phyloP scores from a whole-genome alignment of 2,888 invertebrate species.

The Hemaris fuciformis region DNA sequence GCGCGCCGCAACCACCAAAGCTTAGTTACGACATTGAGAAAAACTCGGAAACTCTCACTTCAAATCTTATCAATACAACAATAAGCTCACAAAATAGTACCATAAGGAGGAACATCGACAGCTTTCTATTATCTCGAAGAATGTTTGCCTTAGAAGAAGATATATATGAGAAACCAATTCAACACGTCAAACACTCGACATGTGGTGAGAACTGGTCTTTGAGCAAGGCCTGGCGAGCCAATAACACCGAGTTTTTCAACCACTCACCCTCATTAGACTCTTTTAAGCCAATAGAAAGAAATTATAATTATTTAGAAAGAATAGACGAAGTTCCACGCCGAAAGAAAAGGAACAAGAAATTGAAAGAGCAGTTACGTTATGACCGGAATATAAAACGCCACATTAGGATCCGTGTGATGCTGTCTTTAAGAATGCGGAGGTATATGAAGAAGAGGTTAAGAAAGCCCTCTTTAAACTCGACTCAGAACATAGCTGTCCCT shows the following conservation, averaged over 20 bases:
- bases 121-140: slow-evolving; percentile 62
- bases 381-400: slow-evolving; percentile 84
- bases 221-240: slow-evolving; percentile 74
- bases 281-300: slow-evolving; percentile 45
- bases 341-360: slow-evolving; percentile 54
- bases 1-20: slow-evolving; percentile 58
- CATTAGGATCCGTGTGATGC: slow-evolving; percentile 84
- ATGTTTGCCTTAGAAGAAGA: slow-evolving; percentile 71
- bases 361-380: slow-evolving; percentile 76
- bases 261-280: slow-evolving; percentile 54
- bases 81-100: slow-evolving; percentile 70
- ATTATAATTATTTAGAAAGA: slow-evolving; percentile 45
- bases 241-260: slow-evolving; percentile 61
- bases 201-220: slow-evolving; percentile 78
- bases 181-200: slow-evolving; percentile 55
- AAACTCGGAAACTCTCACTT: slow-evolving; percentile 60
- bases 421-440: slow-evolving; percentile 83
- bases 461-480: slow-evolving; percentile 42
- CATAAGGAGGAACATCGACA: slow-evolving; percentile 66
- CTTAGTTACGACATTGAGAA: slow-evolving; percentile 46
- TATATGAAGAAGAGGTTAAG: slow-evolving; percentile 68
- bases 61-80: slow-evolving; percentile 64
- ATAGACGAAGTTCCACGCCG: slow-evolving; percentile 68
- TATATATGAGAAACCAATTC: slow-evolving; percentile 71
- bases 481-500: slow-evolving; percentile 56